Percentiles rank a stretch among this genome's conserved stretches.
These are phyloP conservation scores for Amphipoea lucens DNA, from an alignment of 2,888 invertebrate species.

Conservation along the genomic window DNA sequence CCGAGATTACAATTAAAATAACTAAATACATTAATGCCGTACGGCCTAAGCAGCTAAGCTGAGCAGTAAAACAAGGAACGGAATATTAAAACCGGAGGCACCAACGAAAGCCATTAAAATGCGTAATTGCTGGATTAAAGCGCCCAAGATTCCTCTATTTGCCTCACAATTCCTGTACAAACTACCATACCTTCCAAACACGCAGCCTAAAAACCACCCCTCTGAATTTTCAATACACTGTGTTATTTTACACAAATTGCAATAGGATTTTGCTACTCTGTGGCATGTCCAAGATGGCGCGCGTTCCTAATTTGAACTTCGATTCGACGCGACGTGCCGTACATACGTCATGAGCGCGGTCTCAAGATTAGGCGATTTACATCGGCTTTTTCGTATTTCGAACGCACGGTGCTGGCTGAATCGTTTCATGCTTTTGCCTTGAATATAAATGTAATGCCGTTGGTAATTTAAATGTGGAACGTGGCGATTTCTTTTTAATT, in stretches of 20 bases:
- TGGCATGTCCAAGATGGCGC: conserved; percentile 78
- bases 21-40: conserved; percentile 79
- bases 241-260: background rate
- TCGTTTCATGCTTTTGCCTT: conserved; percentile 83
- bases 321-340: conserved; percentile 84
- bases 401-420: conserved; percentile 78
- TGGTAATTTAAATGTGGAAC: conserved; percentile 79
- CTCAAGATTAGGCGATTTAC: conserved; percentile 89
- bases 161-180: conserved; percentile 75
- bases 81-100: conserved; percentile 88
- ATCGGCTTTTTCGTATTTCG: conserved; percentile 88
- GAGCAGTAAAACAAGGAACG: conserved; percentile 87
- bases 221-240: conserved; percentile 29
- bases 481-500: conserved; percentile 79
- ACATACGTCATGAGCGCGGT: conserved; percentile 89
- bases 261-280: conserved; percentile 68
- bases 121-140: conserved; percentile 90
- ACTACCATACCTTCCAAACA: conserved; percentile 64
- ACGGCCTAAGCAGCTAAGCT: conserved; percentile 76
- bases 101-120: conserved; percentile 89
- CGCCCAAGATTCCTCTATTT: conserved; percentile 89
- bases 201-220: conserved; percentile 69
- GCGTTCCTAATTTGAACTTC: conserved; percentile 81
- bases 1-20: conserved; percentile 76
- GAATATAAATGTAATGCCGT: conserved; percentile 81